A percentile compares a stretch with the other conserved stretches of the same genome.
Conservation (phyloP, 2,888 invertebrate genomes). For the Rutpela maculata region DNA sequence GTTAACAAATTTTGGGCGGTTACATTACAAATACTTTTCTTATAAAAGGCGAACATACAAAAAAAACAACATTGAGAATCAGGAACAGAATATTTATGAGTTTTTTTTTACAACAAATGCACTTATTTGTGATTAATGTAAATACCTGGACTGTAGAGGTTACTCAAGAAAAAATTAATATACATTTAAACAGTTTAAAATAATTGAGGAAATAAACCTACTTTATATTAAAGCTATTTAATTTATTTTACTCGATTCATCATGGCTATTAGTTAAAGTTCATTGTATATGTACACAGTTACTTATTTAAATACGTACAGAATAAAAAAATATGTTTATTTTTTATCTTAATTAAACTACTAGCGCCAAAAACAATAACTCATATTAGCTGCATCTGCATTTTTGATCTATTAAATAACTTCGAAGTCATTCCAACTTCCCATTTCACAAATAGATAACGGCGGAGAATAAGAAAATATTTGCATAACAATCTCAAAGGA, state of each 20-base stretch:
- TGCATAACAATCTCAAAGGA: slow-evolving; percentile 15
- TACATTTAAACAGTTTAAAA: neutral
- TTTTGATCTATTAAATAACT: slow-evolving; percentile 6
- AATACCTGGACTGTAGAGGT: neutral
- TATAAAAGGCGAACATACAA: no score
- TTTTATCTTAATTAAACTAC: neutral
- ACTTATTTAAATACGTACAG: neutral
- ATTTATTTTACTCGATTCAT: neutral
- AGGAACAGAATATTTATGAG: no score
- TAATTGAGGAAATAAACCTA: neutral
- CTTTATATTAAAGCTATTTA: neutral
- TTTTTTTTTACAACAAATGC: neutral
- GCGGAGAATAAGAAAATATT: neutral
- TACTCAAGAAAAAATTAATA: neutral
- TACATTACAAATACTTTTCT: no score
- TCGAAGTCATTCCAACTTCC: slow-evolving; percentile 10
- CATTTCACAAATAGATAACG: neutral
- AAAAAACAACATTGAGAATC: no score
- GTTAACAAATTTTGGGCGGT: no score
- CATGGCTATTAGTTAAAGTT: neutral
- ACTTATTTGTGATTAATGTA: neutral
- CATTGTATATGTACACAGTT: neutral
- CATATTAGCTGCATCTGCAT: neutral
- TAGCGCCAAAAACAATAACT: neutral
- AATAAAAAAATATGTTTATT: neutral